phyloP scores from a whole-genome alignment of 2,113 vertebrate genomes.

The Etia nguti region DNA sequence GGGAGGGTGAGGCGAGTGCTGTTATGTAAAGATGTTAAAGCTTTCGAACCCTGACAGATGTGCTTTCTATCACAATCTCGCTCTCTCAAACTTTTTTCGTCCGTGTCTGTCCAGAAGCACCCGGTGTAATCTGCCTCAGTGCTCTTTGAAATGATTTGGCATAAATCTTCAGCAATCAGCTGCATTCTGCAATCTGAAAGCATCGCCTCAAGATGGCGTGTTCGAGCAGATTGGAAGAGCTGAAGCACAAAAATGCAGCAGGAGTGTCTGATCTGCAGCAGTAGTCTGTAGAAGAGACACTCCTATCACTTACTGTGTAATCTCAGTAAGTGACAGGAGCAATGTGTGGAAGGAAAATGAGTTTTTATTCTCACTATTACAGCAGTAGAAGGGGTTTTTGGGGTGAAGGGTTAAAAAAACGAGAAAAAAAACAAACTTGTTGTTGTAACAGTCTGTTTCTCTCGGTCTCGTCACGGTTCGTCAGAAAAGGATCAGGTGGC shows the following conservation, averaged over 20 bases:
- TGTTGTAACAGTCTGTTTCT: neutral
- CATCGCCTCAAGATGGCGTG: slow-evolving; percentile 46
- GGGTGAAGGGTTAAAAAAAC: neutral
- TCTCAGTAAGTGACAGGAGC: neutral
- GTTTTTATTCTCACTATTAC: neutral
- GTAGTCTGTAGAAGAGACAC: accelerated
- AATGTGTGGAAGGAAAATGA: neutral
- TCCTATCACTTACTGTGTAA: neutral
- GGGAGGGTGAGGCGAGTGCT: neutral
- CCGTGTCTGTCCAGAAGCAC: neutral
- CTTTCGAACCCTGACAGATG: slow-evolving; percentile 37
- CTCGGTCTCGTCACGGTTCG: neutral
- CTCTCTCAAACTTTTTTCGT: neutral
- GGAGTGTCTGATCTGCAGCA: neutral
- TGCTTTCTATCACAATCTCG: neutral
- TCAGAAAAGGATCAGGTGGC: slow-evolving; percentile 30
- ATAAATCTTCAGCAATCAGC: neutral
- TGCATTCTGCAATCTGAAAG: neutral
- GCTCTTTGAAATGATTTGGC: neutral
- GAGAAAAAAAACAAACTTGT: neutral
- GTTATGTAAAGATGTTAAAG: slow-evolving; percentile 50
- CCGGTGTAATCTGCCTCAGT: neutral
- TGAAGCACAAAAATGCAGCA: neutral
- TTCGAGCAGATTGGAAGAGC: neutral
- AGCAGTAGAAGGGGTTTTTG: neutral